Evolutionary conservation across 1,140 invertebrate genomes (phyloP).

Genomic region (Drosophila biarmipes): DNA sequence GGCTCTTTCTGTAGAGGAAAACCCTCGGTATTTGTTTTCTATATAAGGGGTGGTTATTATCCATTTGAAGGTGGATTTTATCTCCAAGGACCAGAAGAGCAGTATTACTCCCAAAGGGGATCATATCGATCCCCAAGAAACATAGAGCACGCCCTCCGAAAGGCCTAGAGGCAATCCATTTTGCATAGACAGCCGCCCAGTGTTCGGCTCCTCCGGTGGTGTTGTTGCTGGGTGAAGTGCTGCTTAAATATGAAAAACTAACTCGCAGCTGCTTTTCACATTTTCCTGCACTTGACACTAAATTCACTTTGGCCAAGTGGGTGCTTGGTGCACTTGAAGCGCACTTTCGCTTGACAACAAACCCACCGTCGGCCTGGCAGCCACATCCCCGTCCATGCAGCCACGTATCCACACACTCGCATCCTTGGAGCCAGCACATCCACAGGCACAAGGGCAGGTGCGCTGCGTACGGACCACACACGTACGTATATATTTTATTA

Average conservation of each 20-base stretch:
- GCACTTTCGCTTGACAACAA: constrained; percentile 72
- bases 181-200: constrained; percentile 41
- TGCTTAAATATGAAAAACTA: constrained; percentile 84
- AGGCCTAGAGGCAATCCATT: constrained; percentile 8
- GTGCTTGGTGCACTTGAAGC: constrained; percentile 75
- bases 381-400: constrained; percentile 7
- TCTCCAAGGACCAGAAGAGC: too few species aligned
- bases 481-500: constrained; percentile 79
- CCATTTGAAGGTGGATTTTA: too few species aligned
- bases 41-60: too few species aligned
- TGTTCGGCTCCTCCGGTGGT: constrained; percentile 24
- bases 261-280: constrained; percentile 78
- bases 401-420: not conserved
- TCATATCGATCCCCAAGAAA: not conserved
- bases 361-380: constrained; percentile 24
- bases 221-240: constrained; percentile 57
- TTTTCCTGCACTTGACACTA: constrained; percentile 82
- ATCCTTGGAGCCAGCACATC: not conserved
- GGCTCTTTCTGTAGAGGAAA: too few species aligned
- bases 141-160: not conserved
- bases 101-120: too few species aligned
- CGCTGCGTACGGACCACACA: constrained; percentile 28
- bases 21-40: too few species aligned
- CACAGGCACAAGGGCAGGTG: constrained; percentile 38
- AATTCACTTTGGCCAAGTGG: constrained; percentile 82